Percentiles rank a stretch among this genome's conserved stretches.
phyloP scores from a whole-genome alignment of 2,113 vertebrate genomes.

The Sinocyclocheilus rhinocerous region DNA sequence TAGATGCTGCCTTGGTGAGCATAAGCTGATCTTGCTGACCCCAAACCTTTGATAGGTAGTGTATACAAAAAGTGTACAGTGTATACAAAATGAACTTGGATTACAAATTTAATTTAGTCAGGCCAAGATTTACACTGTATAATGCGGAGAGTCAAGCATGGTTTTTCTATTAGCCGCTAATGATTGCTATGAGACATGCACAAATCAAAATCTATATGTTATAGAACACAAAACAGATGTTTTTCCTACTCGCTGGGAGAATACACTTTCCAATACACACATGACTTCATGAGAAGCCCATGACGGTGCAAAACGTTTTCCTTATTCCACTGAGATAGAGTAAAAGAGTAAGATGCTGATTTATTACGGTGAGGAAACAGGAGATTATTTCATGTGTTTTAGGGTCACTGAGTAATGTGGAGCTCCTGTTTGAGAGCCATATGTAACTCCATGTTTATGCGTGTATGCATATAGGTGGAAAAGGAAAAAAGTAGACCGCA shows the following conservation, averaged over 20 bases:
- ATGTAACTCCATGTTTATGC: not conserved
- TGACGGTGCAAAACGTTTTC: not conserved
- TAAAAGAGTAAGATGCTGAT: constrained; percentile 64
- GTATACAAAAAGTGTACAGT: no score
- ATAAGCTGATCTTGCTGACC: no score
- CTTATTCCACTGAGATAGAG: not conserved
- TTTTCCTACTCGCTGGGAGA: not conserved
- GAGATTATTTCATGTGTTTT: constrained; percentile 73
- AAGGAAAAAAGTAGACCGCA: constrained; percentile 72
- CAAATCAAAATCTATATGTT: constrained; percentile 35
- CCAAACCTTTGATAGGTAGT: no score
- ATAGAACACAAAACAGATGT: constrained; percentile 29
- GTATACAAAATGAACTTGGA: no score
- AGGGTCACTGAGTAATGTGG: constrained; percentile 65
- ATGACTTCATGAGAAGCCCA: not conserved
- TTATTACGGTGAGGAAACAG: constrained; percentile 77
- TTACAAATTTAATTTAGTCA: no score
- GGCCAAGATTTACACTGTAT: constrained; percentile 24
- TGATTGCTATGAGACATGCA: constrained; percentile 26
- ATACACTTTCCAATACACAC: not conserved
- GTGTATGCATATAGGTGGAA: constrained; percentile 59
- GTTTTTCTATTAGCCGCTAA: constrained; percentile 27
- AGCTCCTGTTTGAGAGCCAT: constrained; percentile 61
- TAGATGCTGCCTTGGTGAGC: no score
- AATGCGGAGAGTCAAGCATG: constrained; percentile 2